phyloP scores from a whole-genome alignment of 2,797 vertebrate genomes.

The Margarornis squamiger region DNA sequence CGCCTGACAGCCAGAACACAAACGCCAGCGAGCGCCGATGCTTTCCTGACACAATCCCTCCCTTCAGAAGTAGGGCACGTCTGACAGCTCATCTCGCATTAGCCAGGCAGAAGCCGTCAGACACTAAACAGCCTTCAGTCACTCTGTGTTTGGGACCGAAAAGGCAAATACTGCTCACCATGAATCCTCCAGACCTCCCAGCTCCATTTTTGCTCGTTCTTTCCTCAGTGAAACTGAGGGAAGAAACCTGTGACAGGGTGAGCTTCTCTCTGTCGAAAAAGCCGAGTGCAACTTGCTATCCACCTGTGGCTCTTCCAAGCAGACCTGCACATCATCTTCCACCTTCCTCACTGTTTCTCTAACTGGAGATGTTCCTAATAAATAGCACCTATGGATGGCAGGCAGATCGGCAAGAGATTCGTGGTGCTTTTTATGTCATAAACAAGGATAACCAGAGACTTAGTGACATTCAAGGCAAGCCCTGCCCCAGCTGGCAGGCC shows the following conservation, averaged over 20 bases:
- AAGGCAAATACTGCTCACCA: neutral
- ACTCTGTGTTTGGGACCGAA: neutral
- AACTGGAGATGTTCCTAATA: neutral
- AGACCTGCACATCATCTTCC: neutral
- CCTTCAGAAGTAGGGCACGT: slow-evolving; percentile 23
- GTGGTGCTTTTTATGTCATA: neutral
- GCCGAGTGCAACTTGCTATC: neutral
- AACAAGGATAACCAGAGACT: neutral
- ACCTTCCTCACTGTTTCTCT: neutral
- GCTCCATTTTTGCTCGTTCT: neutral
- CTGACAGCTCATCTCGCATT: slow-evolving; percentile 18
- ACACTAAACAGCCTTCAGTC: slow-evolving; percentile 26
- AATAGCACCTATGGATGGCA: fast-evolving
- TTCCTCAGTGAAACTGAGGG: neutral
- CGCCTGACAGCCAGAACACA: neutral
- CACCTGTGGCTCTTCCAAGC: neutral
- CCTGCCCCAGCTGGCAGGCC: neutral
- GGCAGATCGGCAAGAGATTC: neutral
- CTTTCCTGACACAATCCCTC: neutral
- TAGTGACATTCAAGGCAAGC: neutral
- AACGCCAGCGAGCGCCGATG: fast-evolving
- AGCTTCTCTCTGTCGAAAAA: fast-evolving
- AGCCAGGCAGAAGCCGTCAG: slow-evolving; percentile 17
- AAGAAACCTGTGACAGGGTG: neutral
- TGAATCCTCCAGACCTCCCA: fast-evolving